Base-by-base conservation (phyloP, 2,113 vertebrate species). In the Meleagris gallopavo region DNA sequence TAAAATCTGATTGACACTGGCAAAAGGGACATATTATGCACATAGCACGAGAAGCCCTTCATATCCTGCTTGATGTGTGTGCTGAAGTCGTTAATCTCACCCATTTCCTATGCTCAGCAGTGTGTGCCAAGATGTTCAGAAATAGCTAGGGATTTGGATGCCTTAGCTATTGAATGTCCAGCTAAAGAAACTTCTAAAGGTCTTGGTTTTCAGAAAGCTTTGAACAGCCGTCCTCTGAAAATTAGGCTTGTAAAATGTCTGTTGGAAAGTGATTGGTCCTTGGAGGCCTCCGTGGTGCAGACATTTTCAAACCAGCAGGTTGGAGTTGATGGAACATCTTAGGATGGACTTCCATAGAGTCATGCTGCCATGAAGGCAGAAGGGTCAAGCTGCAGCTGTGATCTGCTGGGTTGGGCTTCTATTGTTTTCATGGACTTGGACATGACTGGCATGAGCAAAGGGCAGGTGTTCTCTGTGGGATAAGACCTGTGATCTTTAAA, bases 101-200 rank as follows among this genome's bases (percentile, higher is more conserved):
- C 4, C 88, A 90, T 91, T 96, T 96, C 95, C 91, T 95, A 25
- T 72, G 73, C 66, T 93, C 82, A 45, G 83, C 70, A 21, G 76
- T n/a, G 27, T 81, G 91, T 91, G 96, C 93, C 96, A 95, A 72
- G 82, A 74, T 20, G 89, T 36, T 95, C 95, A 95, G 93, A 95
- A 96, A 95, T 93, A 95, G 86, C 69, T 20, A 65, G 52, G 65
- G 83, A 65, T 90, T 91, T 84, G 75, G 87, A 95, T 94, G 79
- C 91, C 82, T 91, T 43, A 65, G 79, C 75, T 95, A 87, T 90
- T 95, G 89, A 29, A 76, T 95, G 61, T 95, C 92, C 62, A 76
- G 80, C 83, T 93, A 52, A 69, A 90, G 92, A 84, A 83, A 65
- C 77, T 89, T 88, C 77, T 65, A 34, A 86, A 86, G 92, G 77